A percentile compares a stretch with the other conserved stretches of the same genome.
These are phyloP conservation scores for Zosterops borbonicus DNA, from an alignment of 2,113 vertebrate species.

Conservation along the genomic window DNA sequence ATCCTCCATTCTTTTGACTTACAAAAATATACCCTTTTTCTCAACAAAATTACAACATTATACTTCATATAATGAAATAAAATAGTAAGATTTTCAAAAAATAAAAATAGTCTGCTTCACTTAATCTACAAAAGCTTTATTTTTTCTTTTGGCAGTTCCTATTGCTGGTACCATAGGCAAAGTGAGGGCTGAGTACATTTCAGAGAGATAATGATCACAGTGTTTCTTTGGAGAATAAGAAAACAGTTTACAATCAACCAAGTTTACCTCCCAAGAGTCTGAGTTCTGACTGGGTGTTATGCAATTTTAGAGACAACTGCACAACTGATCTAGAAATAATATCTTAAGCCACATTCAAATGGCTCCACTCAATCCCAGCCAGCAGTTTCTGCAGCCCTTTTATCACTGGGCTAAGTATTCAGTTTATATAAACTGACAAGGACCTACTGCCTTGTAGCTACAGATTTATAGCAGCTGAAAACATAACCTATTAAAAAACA, in stretches of 20 bases:
- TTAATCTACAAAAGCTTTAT: background rate
- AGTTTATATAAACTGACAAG: background rate
- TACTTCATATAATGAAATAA: background rate
- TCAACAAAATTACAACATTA: background rate
- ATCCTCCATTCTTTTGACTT: background rate
- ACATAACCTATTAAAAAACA: constrained; percentile 15
- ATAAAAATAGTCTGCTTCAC: background rate
- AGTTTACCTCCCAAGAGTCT: background rate
- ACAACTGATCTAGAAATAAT: background rate
- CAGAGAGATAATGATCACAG: background rate
- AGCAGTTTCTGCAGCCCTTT: background rate
- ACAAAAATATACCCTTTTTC: background rate
- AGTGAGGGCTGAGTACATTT: background rate
- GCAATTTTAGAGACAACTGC: background rate
- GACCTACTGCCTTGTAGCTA: background rate
- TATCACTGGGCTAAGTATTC: background rate
- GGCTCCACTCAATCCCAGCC: background rate
- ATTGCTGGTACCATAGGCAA: background rate
- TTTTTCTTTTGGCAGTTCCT: background rate
- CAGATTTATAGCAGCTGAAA: constrained; percentile 12
- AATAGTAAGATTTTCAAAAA: background rate
- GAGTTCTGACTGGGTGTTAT: background rate
- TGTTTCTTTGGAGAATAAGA: background rate
- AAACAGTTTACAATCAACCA: background rate
- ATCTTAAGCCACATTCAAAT: background rate